These are phyloP conservation scores for Leptoteleia sp. DNA, from an alignment of 1,140 invertebrate species.

Conservation along the genomic window DNA sequence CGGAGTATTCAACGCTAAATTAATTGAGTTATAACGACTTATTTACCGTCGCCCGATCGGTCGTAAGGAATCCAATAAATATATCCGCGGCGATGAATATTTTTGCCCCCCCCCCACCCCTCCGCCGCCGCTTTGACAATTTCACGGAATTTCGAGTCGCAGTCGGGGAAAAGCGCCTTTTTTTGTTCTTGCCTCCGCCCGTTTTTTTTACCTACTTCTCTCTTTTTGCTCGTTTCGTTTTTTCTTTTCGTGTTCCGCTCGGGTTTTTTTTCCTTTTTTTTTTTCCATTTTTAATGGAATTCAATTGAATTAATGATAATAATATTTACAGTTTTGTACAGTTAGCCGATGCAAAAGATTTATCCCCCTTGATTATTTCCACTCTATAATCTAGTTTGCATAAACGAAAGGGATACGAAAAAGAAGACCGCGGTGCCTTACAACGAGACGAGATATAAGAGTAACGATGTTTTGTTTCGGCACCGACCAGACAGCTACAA, in stretches of 20 bases:
- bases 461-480: constrained; percentile 64
- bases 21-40: constrained; percentile 58
- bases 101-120: no score
- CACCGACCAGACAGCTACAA: constrained; percentile 61
- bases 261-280: background rate
- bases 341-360: constrained; percentile 38
- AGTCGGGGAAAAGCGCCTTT: no score
- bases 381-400: constrained; percentile 61
- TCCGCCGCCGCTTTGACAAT: no score
- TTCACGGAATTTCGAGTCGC: no score
- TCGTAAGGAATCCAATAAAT: constrained; percentile 32
- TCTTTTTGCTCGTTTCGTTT: no score
- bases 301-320: constrained; percentile 39
- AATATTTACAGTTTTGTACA: constrained; percentile 50
- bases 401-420: constrained; percentile 48
- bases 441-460: constrained; percentile 50
- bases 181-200: no score
- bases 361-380: constrained; percentile 46
- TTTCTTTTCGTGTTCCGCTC: background rate
- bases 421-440: constrained; percentile 43
- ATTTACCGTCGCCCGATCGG: constrained; percentile 14
- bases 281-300: background rate
- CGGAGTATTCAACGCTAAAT: constrained; percentile 20
- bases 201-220: no score
- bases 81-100: constrained; percentile 15